Conservation (phyloP, 2,113 vertebrate genomes). For the Hippocampus barbouri region DNA sequence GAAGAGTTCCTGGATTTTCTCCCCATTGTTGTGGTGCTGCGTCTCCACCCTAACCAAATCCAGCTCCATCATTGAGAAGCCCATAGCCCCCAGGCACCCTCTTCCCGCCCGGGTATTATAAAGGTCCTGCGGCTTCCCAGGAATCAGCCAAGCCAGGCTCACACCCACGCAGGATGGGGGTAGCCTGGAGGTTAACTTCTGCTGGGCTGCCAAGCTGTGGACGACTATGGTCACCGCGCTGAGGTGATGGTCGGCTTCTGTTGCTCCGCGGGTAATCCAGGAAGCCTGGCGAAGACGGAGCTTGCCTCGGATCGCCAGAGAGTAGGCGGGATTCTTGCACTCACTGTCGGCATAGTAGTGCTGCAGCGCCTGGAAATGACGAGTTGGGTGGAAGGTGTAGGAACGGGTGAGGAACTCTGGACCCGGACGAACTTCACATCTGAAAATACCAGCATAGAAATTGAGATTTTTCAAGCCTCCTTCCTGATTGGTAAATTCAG, state of each 20-base stretch:
- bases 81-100: slow-evolving; percentile 73
- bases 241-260: slow-evolving; percentile 82
- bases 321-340: slow-evolving; percentile 79
- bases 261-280: slow-evolving; percentile 85
- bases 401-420: slow-evolving; percentile 87
- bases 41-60: slow-evolving; percentile 79
- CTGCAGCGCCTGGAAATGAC: slow-evolving; percentile 82
- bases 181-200: slow-evolving; percentile 63
- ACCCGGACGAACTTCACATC: slow-evolving; percentile 86
- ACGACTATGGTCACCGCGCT: slow-evolving; percentile 83
- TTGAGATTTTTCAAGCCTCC: background rate
- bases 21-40: slow-evolving; percentile 65
- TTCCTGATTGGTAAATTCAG: too few species aligned
- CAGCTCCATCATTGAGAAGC: slow-evolving; percentile 86
- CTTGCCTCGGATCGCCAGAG: slow-evolving; percentile 84
- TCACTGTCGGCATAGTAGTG: slow-evolving; percentile 83
- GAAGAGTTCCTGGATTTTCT: slow-evolving; percentile 80
- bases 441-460: slow-evolving; percentile 37
- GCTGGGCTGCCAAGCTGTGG: slow-evolving; percentile 75
- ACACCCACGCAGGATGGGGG: slow-evolving; percentile 65
- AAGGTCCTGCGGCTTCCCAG: slow-evolving; percentile 75
- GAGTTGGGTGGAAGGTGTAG: slow-evolving; percentile 82
- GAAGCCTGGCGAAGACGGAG: slow-evolving; percentile 82
- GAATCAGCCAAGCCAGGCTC: slow-evolving; percentile 62
- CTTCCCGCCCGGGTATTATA: slow-evolving; percentile 71